These are phyloP conservation scores for Sterna hirundo DNA, from an alignment of 2,113 vertebrate species.

Conservation along the genomic window DNA sequence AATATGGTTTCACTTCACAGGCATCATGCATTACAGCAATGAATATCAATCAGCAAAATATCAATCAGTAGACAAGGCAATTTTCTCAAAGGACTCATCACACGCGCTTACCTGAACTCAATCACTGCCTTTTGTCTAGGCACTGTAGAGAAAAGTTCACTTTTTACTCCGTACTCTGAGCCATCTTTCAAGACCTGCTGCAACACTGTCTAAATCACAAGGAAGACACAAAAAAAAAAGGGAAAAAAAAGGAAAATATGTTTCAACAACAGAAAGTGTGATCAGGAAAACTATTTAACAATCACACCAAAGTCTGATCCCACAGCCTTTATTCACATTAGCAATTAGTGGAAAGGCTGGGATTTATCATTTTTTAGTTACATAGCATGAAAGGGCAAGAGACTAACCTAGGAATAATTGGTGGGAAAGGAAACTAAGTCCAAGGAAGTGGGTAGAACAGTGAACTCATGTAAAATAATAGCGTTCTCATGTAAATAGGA, in stretches of 20 bases:
- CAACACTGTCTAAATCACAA: constrained; percentile 81
- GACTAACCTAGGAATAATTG: neutral
- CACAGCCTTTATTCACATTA: neutral
- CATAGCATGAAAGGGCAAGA: neutral
- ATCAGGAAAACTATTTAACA: neutral
- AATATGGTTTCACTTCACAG: neutral
- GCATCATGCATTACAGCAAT: neutral
- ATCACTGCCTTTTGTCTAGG: constrained; percentile 80
- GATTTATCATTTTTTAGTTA: neutral
- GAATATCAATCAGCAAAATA: neutral
- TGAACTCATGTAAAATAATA: neutral
- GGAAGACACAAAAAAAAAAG: neutral
- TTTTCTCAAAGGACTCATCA: neutral
- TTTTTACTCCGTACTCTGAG: constrained; percentile 82
- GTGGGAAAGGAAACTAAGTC: neutral
- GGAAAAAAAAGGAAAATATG: neutral
- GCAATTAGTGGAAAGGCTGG: neutral
- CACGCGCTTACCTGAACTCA: constrained; percentile 86
- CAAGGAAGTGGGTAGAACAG: neutral
- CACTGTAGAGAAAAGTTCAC: constrained; percentile 83
- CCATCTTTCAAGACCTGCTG: constrained; percentile 80
- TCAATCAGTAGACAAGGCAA: neutral
- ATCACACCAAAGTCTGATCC: neutral
- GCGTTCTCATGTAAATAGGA: neutral
- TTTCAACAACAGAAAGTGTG: neutral